These are phyloP conservation scores for Ctena decussata DNA, from an alignment of 2,888 invertebrate genomes.

Conservation along the genomic window DNA sequence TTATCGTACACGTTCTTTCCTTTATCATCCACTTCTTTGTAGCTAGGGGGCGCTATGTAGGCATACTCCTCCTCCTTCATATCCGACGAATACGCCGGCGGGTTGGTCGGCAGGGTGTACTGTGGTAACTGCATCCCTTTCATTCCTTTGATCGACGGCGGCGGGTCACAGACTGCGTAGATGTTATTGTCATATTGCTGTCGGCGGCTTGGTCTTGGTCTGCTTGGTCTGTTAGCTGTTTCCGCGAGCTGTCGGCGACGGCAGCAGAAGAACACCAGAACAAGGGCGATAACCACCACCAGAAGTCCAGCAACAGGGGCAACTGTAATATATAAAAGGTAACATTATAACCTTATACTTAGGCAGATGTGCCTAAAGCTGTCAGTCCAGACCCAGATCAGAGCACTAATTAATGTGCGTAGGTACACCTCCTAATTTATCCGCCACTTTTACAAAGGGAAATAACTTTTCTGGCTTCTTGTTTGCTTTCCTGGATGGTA, in stretches of 20 bases:
- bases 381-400: too few species aligned
- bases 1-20: slow-evolving; percentile 6
- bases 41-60: slow-evolving; percentile 2
- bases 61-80: not conserved
- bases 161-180: slow-evolving; percentile 18
- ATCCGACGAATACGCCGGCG: slow-evolving; percentile 22
- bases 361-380: too few species aligned
- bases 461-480: too few species aligned
- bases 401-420: too few species aligned
- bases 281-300: not conserved
- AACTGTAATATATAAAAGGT: slow-evolving; percentile 5
- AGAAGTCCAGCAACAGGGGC: slow-evolving; percentile 14
- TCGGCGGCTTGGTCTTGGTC: not conserved
- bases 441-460: too few species aligned
- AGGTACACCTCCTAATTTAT: too few species aligned
- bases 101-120: slow-evolving; percentile 7
- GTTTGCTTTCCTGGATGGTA: too few species aligned
- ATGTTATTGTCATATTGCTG: slow-evolving; percentile 27
- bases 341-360: too few species aligned
- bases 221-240: not conserved
- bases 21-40: not conserved
- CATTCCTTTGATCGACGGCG: not conserved
- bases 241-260: not conserved
- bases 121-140: slow-evolving; percentile 19
- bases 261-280: slow-evolving; percentile 15